Evolutionary conservation across 2,888 invertebrate genomes (phyloP).

Genomic region (Drosophila neotestacea): DNA sequence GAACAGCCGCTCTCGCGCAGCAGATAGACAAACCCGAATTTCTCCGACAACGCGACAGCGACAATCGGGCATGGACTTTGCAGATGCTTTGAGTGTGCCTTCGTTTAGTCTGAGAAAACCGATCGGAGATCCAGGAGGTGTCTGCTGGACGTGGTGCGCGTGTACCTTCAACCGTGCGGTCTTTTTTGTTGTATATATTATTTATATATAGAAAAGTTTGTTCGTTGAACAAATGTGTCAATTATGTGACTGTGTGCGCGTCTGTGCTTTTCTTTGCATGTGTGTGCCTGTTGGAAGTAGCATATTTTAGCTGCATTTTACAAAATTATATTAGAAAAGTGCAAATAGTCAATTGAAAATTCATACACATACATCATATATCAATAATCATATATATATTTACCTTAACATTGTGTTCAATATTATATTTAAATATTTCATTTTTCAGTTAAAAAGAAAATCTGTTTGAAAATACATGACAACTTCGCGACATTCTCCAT

Average conservation of each 20-base stretch:
- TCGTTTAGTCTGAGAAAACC: conserved; percentile 84
- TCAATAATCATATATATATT: conserved; percentile 23
- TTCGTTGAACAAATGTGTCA: conserved; percentile 54
- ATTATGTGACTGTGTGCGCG: conserved; percentile 37
- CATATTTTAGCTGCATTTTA: conserved; percentile 48
- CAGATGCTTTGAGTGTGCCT: conserved; percentile 38
- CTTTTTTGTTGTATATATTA: conserved; percentile 72
- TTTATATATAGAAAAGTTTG: conserved; percentile 65
- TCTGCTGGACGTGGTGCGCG: conserved; percentile 82
- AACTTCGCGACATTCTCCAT: conserved; percentile 41
- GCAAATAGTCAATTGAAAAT: conserved; percentile 35
- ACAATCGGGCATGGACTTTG: conserved; percentile 56
- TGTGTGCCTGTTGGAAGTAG: conserved; percentile 44
- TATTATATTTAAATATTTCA: conserved; percentile 37
- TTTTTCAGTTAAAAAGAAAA: conserved; percentile 38
- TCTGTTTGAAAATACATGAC: conserved; percentile 39
- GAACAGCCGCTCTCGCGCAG: conserved; percentile 16
- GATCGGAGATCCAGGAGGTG: conserved; percentile 85
- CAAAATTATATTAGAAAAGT: conserved; percentile 35
- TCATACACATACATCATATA: conserved; percentile 11
- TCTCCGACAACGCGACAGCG: conserved; percentile 27
- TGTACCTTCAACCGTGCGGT: conserved; percentile 48
- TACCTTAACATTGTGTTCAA: conserved; percentile 19
- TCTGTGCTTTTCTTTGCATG: conserved; percentile 23
- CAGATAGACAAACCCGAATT: conserved; percentile 1